Evolutionary conservation across 2,888 invertebrate species (phyloP), one percentile per base, ranked within the genome.

Genomic region (Drosophila pseudotalamancana): DNA sequence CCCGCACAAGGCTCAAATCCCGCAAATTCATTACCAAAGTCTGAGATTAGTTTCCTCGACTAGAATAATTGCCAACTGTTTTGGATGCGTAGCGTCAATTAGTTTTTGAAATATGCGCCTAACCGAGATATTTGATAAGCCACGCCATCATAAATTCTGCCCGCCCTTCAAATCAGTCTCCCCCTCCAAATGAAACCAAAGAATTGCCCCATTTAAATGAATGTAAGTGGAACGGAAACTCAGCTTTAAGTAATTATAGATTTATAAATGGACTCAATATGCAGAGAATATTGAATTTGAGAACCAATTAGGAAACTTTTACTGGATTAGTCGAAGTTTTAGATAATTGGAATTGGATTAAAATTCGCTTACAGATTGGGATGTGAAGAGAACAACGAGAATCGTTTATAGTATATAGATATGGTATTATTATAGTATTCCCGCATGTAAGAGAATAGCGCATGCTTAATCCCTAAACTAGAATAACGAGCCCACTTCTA

Each of bases 31-130:
- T 77, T 87, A 84, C 67, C 16, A 63, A 62, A 60, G 55, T 61
- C 85, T 60, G 49, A 71, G 87, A 81, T 81, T 81, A 87, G 87
- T 87, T 81, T 81, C 45, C 75, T 51, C 50, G 46, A 37, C 35
- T 39, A 64, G 54, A 72, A 72, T 72, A 71, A 72, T 72, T 72
- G 75, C 71, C 57, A 57, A 69, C 56, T 74, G 37, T 49, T 50
- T 57, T 23, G 31, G 59, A 43, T 54, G 60, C 68, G 68, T 35
- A 31, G 70, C 49, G 51, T 35, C 71, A 74, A 72, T 72, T 74
- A 72, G 54, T 54, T 75, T 68, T 34, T 72, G 75, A 72, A 57
- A 72, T 71, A 74, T 71, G 51, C 62, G 48, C 40, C 32, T 35
- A 16, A 25, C 31, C 29, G 23, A 18, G 71, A 48, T 42, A 71